Conservation (phyloP, 2,113 vertebrate genomes). For the Campylomormyrus tamandua region DNA sequence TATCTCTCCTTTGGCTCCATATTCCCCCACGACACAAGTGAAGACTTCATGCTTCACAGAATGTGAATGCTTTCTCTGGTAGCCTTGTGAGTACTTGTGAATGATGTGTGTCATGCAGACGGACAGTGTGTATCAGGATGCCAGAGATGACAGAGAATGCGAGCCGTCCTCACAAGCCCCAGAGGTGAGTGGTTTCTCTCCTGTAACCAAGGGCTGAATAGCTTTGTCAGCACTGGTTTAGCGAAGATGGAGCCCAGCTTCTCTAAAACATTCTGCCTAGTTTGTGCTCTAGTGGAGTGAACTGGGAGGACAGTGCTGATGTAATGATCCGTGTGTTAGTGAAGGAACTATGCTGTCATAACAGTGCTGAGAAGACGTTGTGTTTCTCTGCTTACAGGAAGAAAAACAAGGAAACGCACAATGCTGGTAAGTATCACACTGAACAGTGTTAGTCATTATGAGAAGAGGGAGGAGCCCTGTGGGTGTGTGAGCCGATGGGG, state of each 20-base stretch:
- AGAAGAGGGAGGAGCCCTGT: not conserved
- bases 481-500: not conserved
- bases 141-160: slow-evolving; percentile 94
- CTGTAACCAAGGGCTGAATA: not conserved
- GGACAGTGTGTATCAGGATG: slow-evolving; percentile 71
- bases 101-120: slow-evolving; percentile 43
- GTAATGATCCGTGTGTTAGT: not conserved
- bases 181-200: slow-evolving; percentile 61
- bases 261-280: not conserved
- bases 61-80: not conserved
- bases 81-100: not conserved
- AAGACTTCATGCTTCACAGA: not conserved
- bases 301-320: not conserved
- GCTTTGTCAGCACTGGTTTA: not conserved
- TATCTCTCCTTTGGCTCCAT: not conserved
- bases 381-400: slow-evolving; percentile 66
- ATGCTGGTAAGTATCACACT: slow-evolving; percentile 72
- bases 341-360: not conserved
- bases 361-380: not conserved
- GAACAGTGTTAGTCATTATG: not conserved
- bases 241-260: not conserved
- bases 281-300: not conserved
- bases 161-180: slow-evolving; percentile 75
- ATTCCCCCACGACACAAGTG: not conserved
- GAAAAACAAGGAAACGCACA: slow-evolving; percentile 97